These are phyloP conservation scores for Lottia scabra DNA, from an alignment of 2,888 invertebrate genomes.

Conservation along the genomic window DNA sequence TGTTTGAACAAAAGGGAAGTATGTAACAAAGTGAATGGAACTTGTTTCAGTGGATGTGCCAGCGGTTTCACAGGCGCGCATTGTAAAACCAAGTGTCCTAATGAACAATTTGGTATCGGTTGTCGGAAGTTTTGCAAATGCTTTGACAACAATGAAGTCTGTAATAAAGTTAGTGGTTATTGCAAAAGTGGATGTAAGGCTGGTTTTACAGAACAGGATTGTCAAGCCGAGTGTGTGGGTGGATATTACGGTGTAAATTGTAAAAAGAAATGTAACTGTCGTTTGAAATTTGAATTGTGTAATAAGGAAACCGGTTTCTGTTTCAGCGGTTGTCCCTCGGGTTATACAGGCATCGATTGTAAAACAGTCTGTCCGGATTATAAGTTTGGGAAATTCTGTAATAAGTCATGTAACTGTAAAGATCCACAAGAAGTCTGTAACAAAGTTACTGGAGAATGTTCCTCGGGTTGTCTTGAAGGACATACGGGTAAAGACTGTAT, in stretches of 20 bases:
- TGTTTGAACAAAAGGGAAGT: conserved; percentile 20
- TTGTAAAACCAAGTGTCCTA: neutral
- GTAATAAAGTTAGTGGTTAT: neutral
- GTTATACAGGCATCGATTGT: conserved; percentile 24
- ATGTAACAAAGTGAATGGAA: conserved; percentile 16
- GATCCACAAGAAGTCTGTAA: conserved; percentile 23
- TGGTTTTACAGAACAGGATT: neutral
- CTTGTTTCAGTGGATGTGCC: neutral
- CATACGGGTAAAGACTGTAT: conserved; percentile 25
- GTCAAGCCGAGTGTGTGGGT: conserved; percentile 11
- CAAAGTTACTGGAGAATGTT: conserved; percentile 24
- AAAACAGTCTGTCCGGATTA: conserved; percentile 17
- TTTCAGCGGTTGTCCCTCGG: conserved; percentile 21
- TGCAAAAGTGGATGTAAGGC: neutral
- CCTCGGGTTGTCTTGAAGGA: conserved; percentile 21
- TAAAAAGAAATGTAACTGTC: conserved; percentile 26
- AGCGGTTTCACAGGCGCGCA: neutral
- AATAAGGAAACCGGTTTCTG: conserved; percentile 24
- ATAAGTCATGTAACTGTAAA: conserved; percentile 25
- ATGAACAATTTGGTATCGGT: neutral
- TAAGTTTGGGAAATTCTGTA: conserved; percentile 28
- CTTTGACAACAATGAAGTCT: neutral
- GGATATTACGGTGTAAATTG: conserved; percentile 30
- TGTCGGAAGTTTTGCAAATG: neutral
- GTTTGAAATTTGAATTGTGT: conserved; percentile 21